Evolutionary conservation across 2,888 invertebrate species (phyloP).

Genomic region (Abrostola triplasia): DNA sequence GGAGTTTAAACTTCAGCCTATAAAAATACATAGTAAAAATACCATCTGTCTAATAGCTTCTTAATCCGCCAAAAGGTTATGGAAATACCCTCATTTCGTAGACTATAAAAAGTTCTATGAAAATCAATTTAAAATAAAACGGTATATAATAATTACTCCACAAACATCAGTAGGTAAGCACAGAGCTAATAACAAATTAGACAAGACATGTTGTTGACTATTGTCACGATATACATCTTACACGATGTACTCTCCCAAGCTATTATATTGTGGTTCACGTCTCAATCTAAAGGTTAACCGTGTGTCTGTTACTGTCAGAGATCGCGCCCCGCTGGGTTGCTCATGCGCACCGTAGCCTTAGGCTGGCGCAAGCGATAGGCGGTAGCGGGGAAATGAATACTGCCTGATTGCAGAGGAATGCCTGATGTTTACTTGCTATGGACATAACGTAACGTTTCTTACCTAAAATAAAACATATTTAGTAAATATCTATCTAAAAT

Average conservation of each 20-base stretch:
- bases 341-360: slow-evolving; percentile 66
- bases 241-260: slow-evolving; percentile 64
- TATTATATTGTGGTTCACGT: slow-evolving; percentile 85
- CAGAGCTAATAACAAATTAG: slow-evolving; percentile 10
- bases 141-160: background rate
- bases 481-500: too few species aligned
- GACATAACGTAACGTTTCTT: too few species aligned
- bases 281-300: slow-evolving; percentile 88
- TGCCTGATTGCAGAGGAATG: background rate
- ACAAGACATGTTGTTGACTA: slow-evolving; percentile 22
- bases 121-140: background rate
- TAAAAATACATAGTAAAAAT: too few species aligned
- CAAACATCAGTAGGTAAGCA: slow-evolving; percentile 1
- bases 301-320: slow-evolving; percentile 86
- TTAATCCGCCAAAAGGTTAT: too few species aligned
- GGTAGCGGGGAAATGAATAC: slow-evolving; percentile 13
- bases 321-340: slow-evolving; percentile 85
- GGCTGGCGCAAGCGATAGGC: slow-evolving; percentile 43
- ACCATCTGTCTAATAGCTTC: too few species aligned
- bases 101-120: background rate
- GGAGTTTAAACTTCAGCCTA: too few species aligned
- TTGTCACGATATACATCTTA: slow-evolving; percentile 52
- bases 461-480: too few species aligned
- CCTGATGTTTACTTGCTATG: too few species aligned
- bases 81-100: too few species aligned